Conservation (phyloP, 2,113 vertebrate genomes). For the Motacilla alba region DNA sequence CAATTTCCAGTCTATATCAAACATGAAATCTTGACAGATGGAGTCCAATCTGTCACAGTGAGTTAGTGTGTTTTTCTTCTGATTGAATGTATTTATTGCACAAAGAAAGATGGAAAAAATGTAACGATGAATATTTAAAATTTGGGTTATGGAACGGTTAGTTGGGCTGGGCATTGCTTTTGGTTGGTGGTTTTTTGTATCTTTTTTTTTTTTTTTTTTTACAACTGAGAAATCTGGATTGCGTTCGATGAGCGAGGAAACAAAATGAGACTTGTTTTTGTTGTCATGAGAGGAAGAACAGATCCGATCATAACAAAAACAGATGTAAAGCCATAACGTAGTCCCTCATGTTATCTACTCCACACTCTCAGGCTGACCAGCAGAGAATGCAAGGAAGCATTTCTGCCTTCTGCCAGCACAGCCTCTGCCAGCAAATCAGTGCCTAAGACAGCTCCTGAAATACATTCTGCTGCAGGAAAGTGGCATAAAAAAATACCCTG, state of each 20-base stretch:
- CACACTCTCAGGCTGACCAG: neutral
- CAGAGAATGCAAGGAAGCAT: neutral
- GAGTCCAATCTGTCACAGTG: constrained; percentile 55
- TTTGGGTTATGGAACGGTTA: neutral
- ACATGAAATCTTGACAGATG: constrained; percentile 66
- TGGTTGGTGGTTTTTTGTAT: neutral
- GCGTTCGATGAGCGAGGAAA: neutral
- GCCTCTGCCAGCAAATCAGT: constrained; percentile 16
- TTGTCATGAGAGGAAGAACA: constrained; percentile 27
- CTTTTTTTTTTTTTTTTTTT: neutral
- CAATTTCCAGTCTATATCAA: constrained; percentile 54
- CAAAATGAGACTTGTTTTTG: neutral
- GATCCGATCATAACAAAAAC: constrained; percentile 45
- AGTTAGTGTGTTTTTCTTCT: constrained; percentile 22
- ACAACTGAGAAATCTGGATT: neutral
- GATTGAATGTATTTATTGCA: constrained; percentile 20
- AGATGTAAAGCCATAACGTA: constrained; percentile 41
- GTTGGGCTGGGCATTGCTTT: neutral
- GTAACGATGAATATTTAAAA: neutral
- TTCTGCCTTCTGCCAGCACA: constrained; percentile 25
- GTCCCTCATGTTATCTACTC: constrained; percentile 30
- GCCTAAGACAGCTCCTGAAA: constrained; percentile 35
- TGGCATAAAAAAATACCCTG: constrained; percentile 13
- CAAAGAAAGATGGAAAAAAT: neutral
- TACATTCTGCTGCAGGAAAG: constrained; percentile 5